A percentile compares a stretch with the other conserved stretches of the same genome.
phyloP scores from a whole-genome alignment of 2,888 invertebrate species.

The Andrena haemorrhoa region DNA sequence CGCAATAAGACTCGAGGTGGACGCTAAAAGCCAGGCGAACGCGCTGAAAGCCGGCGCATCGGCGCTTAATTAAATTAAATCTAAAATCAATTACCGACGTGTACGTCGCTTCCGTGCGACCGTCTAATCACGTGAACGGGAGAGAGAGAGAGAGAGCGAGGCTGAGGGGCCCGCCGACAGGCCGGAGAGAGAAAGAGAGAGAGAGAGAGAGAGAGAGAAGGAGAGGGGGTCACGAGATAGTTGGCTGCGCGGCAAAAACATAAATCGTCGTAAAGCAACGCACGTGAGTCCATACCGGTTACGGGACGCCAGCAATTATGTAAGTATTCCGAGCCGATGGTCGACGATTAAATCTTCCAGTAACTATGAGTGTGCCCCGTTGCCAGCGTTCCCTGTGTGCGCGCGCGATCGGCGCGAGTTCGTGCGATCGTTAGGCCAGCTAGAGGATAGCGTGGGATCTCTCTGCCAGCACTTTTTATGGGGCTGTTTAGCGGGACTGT shows the following conservation, averaged over 20 bases:
- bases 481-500: constrained; percentile 51
- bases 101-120: constrained; percentile 54
- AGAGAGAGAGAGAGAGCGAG: constrained; percentile 20
- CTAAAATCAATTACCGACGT: constrained; percentile 67
- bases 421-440: constrained; percentile 48
- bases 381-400: constrained; percentile 4
- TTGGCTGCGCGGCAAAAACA: constrained; percentile 63
- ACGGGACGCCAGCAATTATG: constrained; percentile 69
- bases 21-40: constrained; percentile 36
- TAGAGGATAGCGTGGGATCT: constrained; percentile 60
- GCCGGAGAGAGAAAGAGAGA: constrained; percentile 23
- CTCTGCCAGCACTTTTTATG: constrained; percentile 48
- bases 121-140: constrained; percentile 44
- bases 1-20: constrained; percentile 32
- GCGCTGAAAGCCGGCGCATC: constrained; percentile 57
- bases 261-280: constrained; percentile 67
- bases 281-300: constrained; percentile 59
- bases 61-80: constrained; percentile 68
- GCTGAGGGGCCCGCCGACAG: not conserved
- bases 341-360: constrained; percentile 70
- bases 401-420: not conserved
- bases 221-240: constrained; percentile 28
- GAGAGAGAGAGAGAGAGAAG: constrained; percentile 22
- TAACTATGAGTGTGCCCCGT: constrained; percentile 45
- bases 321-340: constrained; percentile 69